Conservation (phyloP, 1,140 invertebrate species). For the Cyrtorhinus lividipennis region DNA sequence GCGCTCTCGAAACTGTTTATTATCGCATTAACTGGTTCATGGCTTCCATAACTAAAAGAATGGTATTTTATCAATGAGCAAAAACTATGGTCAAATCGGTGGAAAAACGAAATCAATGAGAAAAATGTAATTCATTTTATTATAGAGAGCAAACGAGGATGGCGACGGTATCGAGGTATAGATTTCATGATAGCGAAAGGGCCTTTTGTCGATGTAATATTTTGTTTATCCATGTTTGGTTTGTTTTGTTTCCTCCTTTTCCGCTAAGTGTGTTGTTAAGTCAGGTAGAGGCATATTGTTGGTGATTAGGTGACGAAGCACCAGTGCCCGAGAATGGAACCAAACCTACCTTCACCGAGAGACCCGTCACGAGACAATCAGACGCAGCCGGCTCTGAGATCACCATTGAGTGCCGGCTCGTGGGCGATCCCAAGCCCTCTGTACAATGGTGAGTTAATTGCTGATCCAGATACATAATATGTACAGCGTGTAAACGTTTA, state of each 20-base stretch:
- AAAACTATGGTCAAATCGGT: no score
- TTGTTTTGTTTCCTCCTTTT: conserved; percentile 11
- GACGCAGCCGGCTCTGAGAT: conserved; percentile 86
- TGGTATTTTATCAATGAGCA: background rate
- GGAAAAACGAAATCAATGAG: background rate
- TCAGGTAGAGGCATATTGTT: conserved; percentile 23
- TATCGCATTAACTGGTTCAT: conserved; percentile 1
- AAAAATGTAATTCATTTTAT: background rate
- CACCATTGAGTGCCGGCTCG: conserved; percentile 87
- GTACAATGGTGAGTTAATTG: conserved; percentile 67
- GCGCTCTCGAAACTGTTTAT: background rate
- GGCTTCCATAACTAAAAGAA: background rate
- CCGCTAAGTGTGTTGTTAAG: conserved; percentile 4
- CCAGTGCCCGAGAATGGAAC: conserved; percentile 66
- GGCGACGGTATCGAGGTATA: background rate
- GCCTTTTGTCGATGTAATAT: conserved; percentile 12
- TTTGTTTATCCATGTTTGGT: conserved; percentile 10
- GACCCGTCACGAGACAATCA: conserved; percentile 86
- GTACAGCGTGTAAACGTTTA: background rate
- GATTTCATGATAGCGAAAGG: background rate
- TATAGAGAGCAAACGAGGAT: background rate
- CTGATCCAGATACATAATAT: background rate
- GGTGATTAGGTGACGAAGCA: conserved; percentile 67
- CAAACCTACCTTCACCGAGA: conserved; percentile 90
- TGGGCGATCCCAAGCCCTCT: conserved; percentile 82